A percentile compares a stretch with the other conserved stretches of the same genome.
Conservation (phyloP, 2,888 invertebrate genomes). For the Cantharis lateralis region DNA sequence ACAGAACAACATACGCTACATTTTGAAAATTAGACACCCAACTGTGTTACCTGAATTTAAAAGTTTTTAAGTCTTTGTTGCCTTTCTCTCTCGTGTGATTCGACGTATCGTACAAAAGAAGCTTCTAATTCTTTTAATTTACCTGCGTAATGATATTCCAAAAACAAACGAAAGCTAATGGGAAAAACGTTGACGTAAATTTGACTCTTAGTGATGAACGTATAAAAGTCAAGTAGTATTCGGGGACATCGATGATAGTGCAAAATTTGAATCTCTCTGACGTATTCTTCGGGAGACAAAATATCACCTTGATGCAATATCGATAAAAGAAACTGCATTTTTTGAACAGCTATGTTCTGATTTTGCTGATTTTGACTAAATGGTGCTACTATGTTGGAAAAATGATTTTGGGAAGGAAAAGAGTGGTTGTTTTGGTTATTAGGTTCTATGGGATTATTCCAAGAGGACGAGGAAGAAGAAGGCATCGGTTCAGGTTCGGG, state of each 20-base stretch:
- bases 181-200: slow-evolving; percentile 43
- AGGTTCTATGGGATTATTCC: background rate
- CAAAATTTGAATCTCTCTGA: slow-evolving; percentile 38
- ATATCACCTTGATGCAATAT: background rate
- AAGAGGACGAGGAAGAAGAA: background rate
- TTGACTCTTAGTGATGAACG: slow-evolving; percentile 46
- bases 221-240: slow-evolving; percentile 43
- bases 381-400: background rate
- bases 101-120: slow-evolving; percentile 34
- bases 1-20: background rate
- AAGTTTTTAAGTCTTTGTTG: background rate
- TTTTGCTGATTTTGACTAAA: background rate
- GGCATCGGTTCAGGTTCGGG: background rate
- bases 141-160: slow-evolving; percentile 46
- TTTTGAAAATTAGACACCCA: background rate
- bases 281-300: slow-evolving; percentile 38
- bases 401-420: background rate
- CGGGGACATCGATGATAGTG: slow-evolving; percentile 35
- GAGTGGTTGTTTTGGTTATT: background rate
- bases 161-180: slow-evolving; percentile 45
- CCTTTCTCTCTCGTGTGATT: slow-evolving; percentile 20
- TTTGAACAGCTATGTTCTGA: background rate
- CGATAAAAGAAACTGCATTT: background rate
- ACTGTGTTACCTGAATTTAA: background rate
- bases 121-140: slow-evolving; percentile 36